A percentile compares a stretch with the other conserved stretches of the same genome.
phyloP scores from a whole-genome alignment of 2,888 invertebrate species.

The Ophion ventricosus region DNA sequence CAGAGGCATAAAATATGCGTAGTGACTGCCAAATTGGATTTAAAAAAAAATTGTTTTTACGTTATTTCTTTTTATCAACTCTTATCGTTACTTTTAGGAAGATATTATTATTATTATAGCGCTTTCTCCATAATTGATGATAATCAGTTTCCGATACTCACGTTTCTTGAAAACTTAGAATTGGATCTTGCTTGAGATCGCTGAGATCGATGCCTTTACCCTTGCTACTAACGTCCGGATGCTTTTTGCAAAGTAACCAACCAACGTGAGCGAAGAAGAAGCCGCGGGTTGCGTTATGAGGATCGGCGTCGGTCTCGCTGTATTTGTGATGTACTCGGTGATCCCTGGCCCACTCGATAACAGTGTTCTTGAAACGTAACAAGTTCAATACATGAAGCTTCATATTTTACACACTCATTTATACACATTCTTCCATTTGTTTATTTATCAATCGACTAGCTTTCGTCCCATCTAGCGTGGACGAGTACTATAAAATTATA shows the following conservation, averaged over 20 bases:
- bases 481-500: no score
- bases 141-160: constrained; percentile 83
- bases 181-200: constrained; percentile 92
- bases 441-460: no score
- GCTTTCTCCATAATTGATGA: background rate
- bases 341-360: constrained; percentile 91
- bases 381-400: background rate
- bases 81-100: background rate
- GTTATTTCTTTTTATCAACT: constrained; percentile 2
- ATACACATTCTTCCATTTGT: no score
- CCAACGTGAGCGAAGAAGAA: constrained; percentile 99
- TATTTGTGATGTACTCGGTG: constrained; percentile 95
- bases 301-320: constrained; percentile 96
- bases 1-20: constrained; percentile 87
- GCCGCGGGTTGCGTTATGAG: constrained; percentile 95
- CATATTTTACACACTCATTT: no score
- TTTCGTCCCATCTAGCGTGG: no score
- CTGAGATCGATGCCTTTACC: constrained; percentile 93
- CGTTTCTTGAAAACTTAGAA: constrained; percentile 95
- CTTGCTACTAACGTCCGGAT: constrained; percentile 94
- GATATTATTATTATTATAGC: background rate
- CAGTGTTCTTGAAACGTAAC: constrained; percentile 86
- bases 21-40: constrained; percentile 86
- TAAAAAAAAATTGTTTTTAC: background rate
- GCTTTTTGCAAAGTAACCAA: constrained; percentile 96